These are phyloP conservation scores for Ptilorrhoa leucosticta DNA, from an alignment of 2,113 vertebrate genomes.

Conservation along the genomic window DNA sequence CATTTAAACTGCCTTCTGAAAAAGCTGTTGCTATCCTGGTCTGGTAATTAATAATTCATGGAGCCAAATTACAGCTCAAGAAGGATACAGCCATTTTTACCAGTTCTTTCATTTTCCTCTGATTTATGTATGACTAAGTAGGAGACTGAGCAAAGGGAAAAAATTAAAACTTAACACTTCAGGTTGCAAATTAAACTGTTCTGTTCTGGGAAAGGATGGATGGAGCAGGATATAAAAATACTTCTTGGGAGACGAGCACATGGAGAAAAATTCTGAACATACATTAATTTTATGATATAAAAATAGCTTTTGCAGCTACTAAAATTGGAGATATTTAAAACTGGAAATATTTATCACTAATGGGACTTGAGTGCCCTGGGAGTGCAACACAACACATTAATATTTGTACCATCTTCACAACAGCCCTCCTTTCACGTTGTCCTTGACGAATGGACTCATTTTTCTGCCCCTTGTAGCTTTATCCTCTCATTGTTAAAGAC, in stretches of 20 bases:
- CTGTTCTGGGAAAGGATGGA: neutral
- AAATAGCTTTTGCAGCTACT: neutral
- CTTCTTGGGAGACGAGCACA: neutral
- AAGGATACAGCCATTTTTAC: constrained; percentile 85
- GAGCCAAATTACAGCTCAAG: constrained; percentile 82
- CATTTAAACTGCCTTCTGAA: constrained; percentile 78
- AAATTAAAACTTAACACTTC: constrained; percentile 52
- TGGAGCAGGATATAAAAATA: neutral
- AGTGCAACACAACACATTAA: neutral
- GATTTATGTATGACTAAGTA: constrained; percentile 76
- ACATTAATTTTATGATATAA: neutral
- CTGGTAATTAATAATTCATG: constrained; percentile 90
- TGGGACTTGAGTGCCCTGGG: neutral
- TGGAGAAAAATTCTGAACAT: neutral
- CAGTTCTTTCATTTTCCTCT: constrained; percentile 79
- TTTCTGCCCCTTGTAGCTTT: neutral
- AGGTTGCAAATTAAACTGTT: constrained; percentile 48
- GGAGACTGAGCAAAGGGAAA: constrained; percentile 34
- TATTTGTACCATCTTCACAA: neutral
- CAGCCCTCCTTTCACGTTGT: neutral
- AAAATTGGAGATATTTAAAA: neutral
- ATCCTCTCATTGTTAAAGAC: neutral
- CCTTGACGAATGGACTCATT: constrained; percentile 3
- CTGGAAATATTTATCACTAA: neutral
- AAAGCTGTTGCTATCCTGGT: constrained; percentile 77